These are phyloP conservation scores for Exaiptasia diaphana DNA, from an alignment of 64 coral and sea anemone species.

Conservation along the genomic window DNA sequence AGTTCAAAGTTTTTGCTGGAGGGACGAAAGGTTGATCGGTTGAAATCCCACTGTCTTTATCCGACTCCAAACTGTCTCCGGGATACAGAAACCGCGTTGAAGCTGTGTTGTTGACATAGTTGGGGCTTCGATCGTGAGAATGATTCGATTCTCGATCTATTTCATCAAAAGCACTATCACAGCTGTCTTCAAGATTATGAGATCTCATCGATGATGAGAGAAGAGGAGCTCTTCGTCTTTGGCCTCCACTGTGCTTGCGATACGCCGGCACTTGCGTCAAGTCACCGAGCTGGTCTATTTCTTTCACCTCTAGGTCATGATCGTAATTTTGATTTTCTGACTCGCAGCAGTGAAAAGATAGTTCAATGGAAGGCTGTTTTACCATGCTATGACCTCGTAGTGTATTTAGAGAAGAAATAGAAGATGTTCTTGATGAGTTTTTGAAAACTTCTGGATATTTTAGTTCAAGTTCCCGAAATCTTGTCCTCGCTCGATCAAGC, in stretches of 20 bases:
- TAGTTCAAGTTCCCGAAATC: slow-evolving; percentile 79
- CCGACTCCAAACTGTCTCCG: slow-evolving; percentile 84
- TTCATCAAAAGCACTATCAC: slow-evolving; percentile 89
- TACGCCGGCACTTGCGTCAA: not conserved
- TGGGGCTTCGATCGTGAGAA: slow-evolving; percentile 53
- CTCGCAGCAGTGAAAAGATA: not conserved
- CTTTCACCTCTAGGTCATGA: not conserved
- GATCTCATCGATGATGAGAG: slow-evolving; percentile 76
- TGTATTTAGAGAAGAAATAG: slow-evolving; percentile 42
- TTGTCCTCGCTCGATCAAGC: slow-evolving; percentile 59
- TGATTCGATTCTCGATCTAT: slow-evolving; percentile 31
- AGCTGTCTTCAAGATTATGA: slow-evolving; percentile 73
- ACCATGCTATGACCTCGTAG: not conserved
- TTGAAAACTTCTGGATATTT: slow-evolving; percentile 91
- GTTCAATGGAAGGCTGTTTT: not conserved
- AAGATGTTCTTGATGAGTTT: slow-evolving; percentile 62
- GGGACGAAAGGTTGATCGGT: slow-evolving; percentile 72
- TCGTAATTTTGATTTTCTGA: not conserved
- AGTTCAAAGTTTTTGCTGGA: not conserved
- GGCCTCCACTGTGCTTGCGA: not conserved
- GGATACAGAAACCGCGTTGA: slow-evolving; percentile 71
- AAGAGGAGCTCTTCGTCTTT: slow-evolving; percentile 57
- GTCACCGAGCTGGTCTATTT: not conserved
- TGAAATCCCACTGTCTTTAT: slow-evolving; percentile 93
- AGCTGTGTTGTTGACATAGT: not conserved